Percentiles rank a stretch among this genome's conserved stretches.
Evolutionary conservation across 1,140 invertebrate genomes (phyloP).

Genomic region (Ganaspis sp.): DNA sequence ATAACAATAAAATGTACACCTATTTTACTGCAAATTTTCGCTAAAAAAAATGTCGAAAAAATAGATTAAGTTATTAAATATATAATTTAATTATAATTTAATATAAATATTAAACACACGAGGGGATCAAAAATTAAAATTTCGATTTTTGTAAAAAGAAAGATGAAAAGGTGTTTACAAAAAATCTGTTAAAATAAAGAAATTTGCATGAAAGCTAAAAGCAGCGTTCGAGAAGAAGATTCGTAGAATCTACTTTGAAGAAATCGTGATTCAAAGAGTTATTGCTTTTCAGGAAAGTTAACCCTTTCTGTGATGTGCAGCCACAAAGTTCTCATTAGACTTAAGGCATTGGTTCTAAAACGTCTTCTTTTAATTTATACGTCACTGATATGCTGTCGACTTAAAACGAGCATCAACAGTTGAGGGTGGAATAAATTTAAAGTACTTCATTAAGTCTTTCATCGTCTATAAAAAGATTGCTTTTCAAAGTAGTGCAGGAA

Average conservation of each 20-base stretch:
- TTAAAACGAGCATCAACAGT: constrained; percentile 1
- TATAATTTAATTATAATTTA: too few species aligned
- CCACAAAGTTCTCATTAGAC: neutral
- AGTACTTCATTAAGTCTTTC: constrained; percentile 7
- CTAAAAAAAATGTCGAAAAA: too few species aligned
- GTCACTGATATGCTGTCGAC: neutral
- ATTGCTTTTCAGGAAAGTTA: constrained; percentile 13
- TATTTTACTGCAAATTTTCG: too few species aligned
- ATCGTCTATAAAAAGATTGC: neutral
- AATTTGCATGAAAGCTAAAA: neutral
- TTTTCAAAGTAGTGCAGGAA: neutral
- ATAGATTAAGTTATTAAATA: too few species aligned
- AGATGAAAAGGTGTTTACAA: neutral
- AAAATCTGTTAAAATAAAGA: neutral
- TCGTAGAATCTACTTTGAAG: neutral
- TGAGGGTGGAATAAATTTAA: neutral
- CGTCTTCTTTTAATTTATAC: constrained; percentile 14
- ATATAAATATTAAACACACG: too few species aligned
- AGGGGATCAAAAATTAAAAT: too few species aligned
- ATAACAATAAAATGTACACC: too few species aligned
- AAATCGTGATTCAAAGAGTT: neutral
- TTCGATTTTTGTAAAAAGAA: too few species aligned
- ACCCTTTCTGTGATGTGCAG: neutral
- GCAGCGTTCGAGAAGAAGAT: neutral
- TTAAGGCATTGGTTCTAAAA: neutral